phyloP scores from a whole-genome alignment of 1,140 invertebrate species.

The Pseudomyrmex gracilis region DNA sequence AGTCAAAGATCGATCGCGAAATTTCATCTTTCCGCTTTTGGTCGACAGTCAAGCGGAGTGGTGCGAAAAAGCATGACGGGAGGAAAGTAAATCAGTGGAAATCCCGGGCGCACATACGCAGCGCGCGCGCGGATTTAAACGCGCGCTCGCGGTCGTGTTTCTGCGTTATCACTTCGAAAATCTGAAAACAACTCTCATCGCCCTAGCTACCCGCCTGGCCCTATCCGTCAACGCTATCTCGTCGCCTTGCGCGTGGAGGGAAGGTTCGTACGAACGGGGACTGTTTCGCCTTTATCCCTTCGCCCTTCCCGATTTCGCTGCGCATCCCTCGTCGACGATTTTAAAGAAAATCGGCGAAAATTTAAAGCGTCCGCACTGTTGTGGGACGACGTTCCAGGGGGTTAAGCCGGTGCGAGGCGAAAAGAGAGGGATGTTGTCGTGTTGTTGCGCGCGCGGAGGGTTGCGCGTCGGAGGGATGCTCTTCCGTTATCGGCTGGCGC shows the following conservation, averaged over 20 bases:
- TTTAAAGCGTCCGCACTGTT: constrained; percentile 77
- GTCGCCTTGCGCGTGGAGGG: constrained; percentile 49
- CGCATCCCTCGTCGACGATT: constrained; percentile 72
- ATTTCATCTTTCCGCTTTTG: background rate
- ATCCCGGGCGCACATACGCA: constrained; percentile 44
- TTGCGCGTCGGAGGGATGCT: constrained; percentile 60
- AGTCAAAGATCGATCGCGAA: background rate
- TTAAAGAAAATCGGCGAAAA: constrained; percentile 85
- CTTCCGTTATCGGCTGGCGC: constrained; percentile 81
- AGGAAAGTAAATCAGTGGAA: constrained; percentile 73
- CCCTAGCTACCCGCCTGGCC: constrained; percentile 57
- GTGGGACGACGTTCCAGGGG: constrained; percentile 20
- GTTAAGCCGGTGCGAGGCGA: constrained; percentile 39
- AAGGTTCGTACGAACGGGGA: background rate
- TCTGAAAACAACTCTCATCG: constrained; percentile 73
- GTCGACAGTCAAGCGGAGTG: background rate
- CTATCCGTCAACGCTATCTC: constrained; percentile 83
- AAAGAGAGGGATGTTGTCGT: background rate
- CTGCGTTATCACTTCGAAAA: constrained; percentile 70
- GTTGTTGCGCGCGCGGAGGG: constrained; percentile 42
- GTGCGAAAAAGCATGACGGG: constrained; percentile 45
- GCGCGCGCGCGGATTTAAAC: constrained; percentile 66
- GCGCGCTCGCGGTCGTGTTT: constrained; percentile 47
- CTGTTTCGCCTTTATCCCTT: constrained; percentile 62
- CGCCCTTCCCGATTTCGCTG: constrained; percentile 36